These are phyloP conservation scores for Lasioglossum malachurum DNA, from an alignment of 2,888 invertebrate species.

Conservation along the genomic window DNA sequence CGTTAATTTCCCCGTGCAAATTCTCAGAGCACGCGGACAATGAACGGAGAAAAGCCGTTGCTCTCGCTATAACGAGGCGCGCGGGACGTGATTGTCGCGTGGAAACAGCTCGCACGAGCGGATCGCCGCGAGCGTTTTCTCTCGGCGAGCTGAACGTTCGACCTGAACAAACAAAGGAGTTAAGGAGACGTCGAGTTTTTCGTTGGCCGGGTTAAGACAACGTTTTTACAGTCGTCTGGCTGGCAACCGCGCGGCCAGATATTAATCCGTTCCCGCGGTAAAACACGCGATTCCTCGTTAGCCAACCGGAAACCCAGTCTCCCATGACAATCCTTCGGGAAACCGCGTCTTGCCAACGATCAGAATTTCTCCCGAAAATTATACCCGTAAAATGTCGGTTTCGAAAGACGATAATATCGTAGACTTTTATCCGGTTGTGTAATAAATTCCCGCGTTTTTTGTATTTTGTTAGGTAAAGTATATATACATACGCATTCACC, in stretches of 20 bases:
- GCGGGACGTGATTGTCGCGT: constrained; percentile 23
- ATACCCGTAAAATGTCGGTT: rapidly evolving
- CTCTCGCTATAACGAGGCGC: constrained; percentile 47
- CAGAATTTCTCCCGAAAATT: neutral
- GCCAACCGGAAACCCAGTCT: neutral
- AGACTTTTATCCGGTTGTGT: too few relatives aligned
- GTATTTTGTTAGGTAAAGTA: too few relatives aligned
- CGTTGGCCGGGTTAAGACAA: neutral
- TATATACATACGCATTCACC: too few relatives aligned
- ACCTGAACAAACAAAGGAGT: constrained; percentile 1
- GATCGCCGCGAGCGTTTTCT: constrained; percentile 12
- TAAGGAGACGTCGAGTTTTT: neutral
- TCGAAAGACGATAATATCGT: neutral
- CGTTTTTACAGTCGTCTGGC: neutral
- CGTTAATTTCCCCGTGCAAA: constrained; percentile 26
- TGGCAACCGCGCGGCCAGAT: neutral
- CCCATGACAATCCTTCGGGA: neutral
- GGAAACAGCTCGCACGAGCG: neutral
- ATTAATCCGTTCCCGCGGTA: neutral
- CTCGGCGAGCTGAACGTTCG: neutral
- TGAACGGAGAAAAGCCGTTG: neutral
- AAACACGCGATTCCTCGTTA: neutral
- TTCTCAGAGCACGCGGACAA: neutral
- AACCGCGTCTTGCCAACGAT: neutral
- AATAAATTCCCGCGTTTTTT: too few relatives aligned